A percentile compares a stretch with the other conserved stretches of the same genome.
These are phyloP conservation scores for Gymnocephalus cernua DNA, from an alignment of 2,113 vertebrate species.

Conservation along the genomic window DNA sequence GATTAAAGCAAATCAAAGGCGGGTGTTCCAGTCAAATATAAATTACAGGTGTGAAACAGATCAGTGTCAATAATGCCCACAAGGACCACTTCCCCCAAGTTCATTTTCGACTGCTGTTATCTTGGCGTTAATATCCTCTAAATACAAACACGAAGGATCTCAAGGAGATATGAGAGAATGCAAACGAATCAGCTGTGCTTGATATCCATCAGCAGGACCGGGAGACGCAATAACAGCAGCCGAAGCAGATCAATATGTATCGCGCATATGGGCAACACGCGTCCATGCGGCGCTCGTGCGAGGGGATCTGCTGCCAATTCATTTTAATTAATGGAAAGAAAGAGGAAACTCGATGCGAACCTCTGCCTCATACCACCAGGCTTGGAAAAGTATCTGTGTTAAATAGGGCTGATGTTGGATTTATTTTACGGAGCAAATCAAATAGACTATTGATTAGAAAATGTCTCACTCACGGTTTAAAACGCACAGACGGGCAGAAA, in stretches of 20 bases:
- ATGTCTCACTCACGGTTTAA: background rate
- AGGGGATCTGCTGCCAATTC: slow-evolving; percentile 80
- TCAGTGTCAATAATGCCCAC: background rate
- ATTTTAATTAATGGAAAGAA: slow-evolving; percentile 85
- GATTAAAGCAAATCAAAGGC: slow-evolving; percentile 14
- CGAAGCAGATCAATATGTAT: slow-evolving; percentile 76
- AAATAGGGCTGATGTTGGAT: slow-evolving; percentile 64
- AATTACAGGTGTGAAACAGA: slow-evolving; percentile 36
- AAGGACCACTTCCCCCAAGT: slow-evolving; percentile 8
- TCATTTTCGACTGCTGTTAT: slow-evolving; percentile 37
- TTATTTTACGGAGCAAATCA: slow-evolving; percentile 63
- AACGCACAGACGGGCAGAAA: slow-evolving; percentile 9
- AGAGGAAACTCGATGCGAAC: slow-evolving; percentile 77
- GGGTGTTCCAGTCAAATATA: background rate
- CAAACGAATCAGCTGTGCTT: slow-evolving; percentile 60
- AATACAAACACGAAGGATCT: slow-evolving; percentile 23
- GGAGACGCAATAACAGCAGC: slow-evolving; percentile 56
- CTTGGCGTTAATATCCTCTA: slow-evolving; percentile 21
- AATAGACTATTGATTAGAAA: slow-evolving; percentile 65
- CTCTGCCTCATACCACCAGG: slow-evolving; percentile 72
- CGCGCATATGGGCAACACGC: slow-evolving; percentile 73
- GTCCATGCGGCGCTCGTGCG: slow-evolving; percentile 63
- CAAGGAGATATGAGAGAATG: slow-evolving; percentile 29
- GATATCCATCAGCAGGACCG: slow-evolving; percentile 41
- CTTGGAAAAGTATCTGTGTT: slow-evolving; percentile 71